Base-by-base conservation (phyloP, 2,888 invertebrate species). In the Orchesellides sinensis region DNA sequence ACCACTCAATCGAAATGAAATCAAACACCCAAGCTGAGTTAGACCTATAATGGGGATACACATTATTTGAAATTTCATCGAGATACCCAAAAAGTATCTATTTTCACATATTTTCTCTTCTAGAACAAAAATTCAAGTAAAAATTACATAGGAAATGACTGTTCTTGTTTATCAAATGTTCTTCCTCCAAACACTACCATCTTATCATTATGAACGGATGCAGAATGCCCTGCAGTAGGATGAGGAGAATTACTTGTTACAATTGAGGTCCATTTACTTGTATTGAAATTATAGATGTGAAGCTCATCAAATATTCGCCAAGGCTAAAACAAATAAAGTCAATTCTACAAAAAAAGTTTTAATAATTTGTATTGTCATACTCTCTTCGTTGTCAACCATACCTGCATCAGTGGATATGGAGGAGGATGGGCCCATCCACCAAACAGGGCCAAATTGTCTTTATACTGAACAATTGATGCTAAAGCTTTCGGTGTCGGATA, bases 401-500 rank as follows among this genome's bases (percentile, higher is more conserved):
- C 83, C 74, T 85, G 86, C 86, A 87, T 87, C 19, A 87, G 40
- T 8, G 87, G 88, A 66, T 85, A 85, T 0, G 87, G 85, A n/a
- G 86, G 83, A 4, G 87, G 87, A 69, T 86, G 87, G 10, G 85
- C 83, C 77, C 97, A 98, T 5, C 98, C 98, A 54, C 98, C 98
- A 91, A 97, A 98, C 70, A 99, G 91, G 84, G 96, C 92, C 86
- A 98, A 92, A 86, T 92, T 93, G 88, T 96, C 94, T 88, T 94
- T 94, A 91, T 97, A 95, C 86, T 93, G 92, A n/a, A 97, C 94
- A 93, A 98, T 94, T 19, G 96, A 95, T 35, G 98, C 96, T 90
- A 97, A 97, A 68, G 98, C 98, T 91, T 98, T 98, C 0, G 98
- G 98, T 3, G 97, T 96, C 8, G 98, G 98, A 91, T 98, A 98